phyloP scores from a whole-genome alignment of 2,888 invertebrate genomes.

The Quadroppia sp. region DNA sequence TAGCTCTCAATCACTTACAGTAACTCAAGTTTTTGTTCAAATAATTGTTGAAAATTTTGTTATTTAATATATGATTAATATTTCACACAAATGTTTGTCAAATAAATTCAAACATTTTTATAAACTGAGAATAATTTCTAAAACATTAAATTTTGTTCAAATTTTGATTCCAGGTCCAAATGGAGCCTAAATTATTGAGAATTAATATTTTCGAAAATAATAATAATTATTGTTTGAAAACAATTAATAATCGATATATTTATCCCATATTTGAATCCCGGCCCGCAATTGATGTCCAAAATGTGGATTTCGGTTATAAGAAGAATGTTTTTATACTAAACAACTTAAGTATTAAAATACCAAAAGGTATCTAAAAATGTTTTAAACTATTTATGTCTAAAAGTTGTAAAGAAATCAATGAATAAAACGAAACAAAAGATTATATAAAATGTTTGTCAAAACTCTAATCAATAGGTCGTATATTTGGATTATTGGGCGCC shows the following conservation, averaged over 20 bases:
- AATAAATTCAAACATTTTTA: too few species aligned
- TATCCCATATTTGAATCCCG: not conserved
- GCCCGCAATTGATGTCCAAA: conserved; percentile 7
- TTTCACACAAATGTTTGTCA: too few species aligned
- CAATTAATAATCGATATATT: not conserved
- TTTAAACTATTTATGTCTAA: not conserved
- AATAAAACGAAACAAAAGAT: too few species aligned
- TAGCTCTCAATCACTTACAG: too few species aligned
- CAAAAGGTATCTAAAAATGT: conserved; percentile 6
- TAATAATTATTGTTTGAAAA: not conserved
- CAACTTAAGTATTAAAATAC: not conserved
- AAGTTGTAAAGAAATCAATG: too few species aligned
- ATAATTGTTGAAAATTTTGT: too few species aligned
- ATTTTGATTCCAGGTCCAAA: not conserved
- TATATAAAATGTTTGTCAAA: too few species aligned
- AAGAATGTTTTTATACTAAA: conserved; percentile 8
- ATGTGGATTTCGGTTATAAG: conserved; percentile 11
- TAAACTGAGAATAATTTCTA: not conserved
- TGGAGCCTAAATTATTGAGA: not conserved
- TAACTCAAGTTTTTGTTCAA: too few species aligned
- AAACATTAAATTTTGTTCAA: not conserved
- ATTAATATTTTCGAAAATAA: not conserved
- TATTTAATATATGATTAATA: too few species aligned
- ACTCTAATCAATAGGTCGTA: not conserved
- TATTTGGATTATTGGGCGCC: conserved; percentile 23